A percentile compares a stretch with the other conserved stretches of the same genome.
Evolutionary conservation across 2,797 vertebrate species (phyloP).

Genomic region (Cryptoprocta ferox): DNA sequence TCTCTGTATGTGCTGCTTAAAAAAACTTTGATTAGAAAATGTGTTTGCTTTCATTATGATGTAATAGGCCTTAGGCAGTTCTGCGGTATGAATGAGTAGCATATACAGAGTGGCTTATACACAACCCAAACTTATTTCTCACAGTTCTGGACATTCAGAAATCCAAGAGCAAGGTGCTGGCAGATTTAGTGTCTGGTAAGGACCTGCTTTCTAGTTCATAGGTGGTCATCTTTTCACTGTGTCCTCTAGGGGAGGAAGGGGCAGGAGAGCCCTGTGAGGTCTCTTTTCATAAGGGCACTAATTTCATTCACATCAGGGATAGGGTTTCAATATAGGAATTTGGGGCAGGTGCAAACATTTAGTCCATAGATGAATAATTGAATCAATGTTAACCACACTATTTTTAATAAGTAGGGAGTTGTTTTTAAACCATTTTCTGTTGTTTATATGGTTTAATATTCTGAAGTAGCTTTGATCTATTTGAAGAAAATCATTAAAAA

Average conservation of each 20-base stretch:
- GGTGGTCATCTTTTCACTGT: not conserved
- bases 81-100: not conserved
- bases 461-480: not conserved
- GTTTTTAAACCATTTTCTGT: not conserved
- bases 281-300: not conserved
- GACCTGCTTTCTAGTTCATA: not conserved
- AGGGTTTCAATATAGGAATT: not conserved
- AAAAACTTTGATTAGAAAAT: not conserved
- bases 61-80: not conserved
- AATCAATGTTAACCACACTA: not conserved
- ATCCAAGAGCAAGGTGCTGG: not conserved
- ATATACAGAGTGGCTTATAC: not conserved
- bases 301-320: not conserved
- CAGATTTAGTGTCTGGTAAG: not conserved
- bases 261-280: not conserved
- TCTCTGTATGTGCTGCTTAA: not conserved
- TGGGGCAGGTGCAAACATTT: not conserved
- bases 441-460: not conserved
- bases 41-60: not conserved
- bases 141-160: not conserved
- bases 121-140: not conserved
- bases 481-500: not conserved
- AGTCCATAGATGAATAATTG: not conserved
- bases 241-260: not conserved
- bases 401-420: not conserved